Evolutionary conservation across 2,888 invertebrate species (phyloP).

Genomic region (Idaea dimidiata): DNA sequence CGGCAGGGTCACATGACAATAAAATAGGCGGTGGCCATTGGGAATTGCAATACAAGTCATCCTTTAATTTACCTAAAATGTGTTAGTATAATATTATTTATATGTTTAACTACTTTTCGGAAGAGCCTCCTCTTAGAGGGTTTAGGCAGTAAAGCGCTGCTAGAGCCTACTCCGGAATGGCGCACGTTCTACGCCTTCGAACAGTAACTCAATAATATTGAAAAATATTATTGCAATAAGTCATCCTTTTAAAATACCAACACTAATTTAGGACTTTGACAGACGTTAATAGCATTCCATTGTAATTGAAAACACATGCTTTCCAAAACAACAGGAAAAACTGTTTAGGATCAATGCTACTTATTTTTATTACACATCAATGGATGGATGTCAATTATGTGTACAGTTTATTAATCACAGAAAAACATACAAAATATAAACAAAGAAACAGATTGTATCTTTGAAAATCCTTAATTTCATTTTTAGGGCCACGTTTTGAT

Average conservation of each 20-base stretch:
- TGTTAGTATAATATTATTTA: too few relatives aligned
- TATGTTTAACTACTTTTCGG: too few relatives aligned
- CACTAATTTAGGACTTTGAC: neutral
- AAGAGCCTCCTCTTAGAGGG: too few relatives aligned
- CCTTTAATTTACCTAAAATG: too few relatives aligned
- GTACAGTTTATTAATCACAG: neutral
- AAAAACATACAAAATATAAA: neutral
- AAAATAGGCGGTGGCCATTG: too few relatives aligned
- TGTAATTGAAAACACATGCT: neutral
- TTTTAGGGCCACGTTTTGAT: neutral
- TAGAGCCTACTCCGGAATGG: too few relatives aligned
- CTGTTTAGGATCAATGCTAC: neutral
- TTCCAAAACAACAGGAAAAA: neutral
- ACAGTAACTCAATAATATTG: too few relatives aligned
- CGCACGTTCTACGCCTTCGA: too few relatives aligned
- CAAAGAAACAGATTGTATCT: neutral
- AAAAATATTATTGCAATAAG: neutral
- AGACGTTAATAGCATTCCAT: neutral
- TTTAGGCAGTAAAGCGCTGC: too few relatives aligned
- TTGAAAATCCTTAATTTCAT: neutral
- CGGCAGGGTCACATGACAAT: too few relatives aligned
- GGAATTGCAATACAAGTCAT: too few relatives aligned
- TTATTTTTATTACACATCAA: too few relatives aligned
- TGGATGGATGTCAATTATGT: neutral
- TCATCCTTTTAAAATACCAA: constrained; percentile 1